Conservation (phyloP, 2,113 vertebrate genomes). For the Hippocampus mohnikei region DNA sequence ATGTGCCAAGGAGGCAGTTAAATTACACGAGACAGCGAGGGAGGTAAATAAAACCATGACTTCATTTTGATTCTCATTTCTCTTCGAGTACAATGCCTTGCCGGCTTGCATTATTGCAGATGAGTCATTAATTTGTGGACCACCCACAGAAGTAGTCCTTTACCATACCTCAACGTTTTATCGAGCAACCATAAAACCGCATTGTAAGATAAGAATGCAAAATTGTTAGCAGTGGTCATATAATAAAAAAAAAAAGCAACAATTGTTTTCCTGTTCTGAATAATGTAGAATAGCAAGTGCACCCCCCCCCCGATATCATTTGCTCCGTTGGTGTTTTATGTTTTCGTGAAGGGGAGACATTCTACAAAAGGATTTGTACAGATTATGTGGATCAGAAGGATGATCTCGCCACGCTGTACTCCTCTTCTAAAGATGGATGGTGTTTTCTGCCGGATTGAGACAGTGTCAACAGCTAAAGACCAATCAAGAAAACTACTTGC, state of each 20-base stretch:
- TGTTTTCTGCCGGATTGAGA: slow-evolving; percentile 9
- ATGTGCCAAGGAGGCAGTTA: slow-evolving; percentile 17
- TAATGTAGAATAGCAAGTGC: slow-evolving; percentile 1
- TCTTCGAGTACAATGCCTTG: slow-evolving; percentile 25
- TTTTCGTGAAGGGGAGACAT: slow-evolving; percentile 44
- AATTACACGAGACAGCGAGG: slow-evolving; percentile 17
- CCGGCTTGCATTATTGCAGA: slow-evolving; percentile 54
- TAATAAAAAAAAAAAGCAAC: neutral
- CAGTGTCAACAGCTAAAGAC: neutral
- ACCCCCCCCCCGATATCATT: slow-evolving; percentile 9
- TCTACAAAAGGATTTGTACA: slow-evolving; percentile 42
- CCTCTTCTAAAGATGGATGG: slow-evolving; percentile 24
- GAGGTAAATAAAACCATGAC: slow-evolving; percentile 9
- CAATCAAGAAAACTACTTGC: neutral
- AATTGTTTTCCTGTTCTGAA: slow-evolving; percentile 7
- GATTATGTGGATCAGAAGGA: slow-evolving; percentile 55
- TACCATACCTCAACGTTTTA: slow-evolving; percentile 29
- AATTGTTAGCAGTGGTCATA: slow-evolving; percentile 33
- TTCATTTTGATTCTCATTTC: slow-evolving; percentile 39
- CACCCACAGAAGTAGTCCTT: slow-evolving; percentile 30
- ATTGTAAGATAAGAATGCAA: slow-evolving; percentile 39
- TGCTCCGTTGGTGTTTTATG: slow-evolving; percentile 33
- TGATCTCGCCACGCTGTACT: slow-evolving; percentile 41
- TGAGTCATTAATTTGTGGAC: slow-evolving; percentile 50
- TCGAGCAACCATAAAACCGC: slow-evolving; percentile 38